Conservation (phyloP, 1,140 invertebrate species). For the Homalodisca vitripennis region DNA sequence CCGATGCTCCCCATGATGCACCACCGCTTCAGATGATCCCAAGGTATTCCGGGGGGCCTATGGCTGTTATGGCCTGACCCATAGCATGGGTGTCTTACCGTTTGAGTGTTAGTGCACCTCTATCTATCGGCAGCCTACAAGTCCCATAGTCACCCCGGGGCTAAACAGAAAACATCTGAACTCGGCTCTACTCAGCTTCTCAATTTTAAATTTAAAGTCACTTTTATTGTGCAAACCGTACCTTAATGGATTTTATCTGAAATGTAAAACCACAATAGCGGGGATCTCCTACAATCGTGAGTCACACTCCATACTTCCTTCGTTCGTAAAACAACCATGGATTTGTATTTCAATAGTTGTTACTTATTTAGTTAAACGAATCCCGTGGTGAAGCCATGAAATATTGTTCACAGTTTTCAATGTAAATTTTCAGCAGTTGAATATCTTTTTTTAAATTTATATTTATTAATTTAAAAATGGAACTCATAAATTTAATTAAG, state of each 20-base stretch:
- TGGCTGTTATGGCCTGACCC: constrained; percentile 42
- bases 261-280: background rate
- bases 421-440: too few species aligned
- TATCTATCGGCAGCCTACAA: background rate
- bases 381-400: too few species aligned
- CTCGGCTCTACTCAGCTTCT: background rate
- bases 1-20: constrained; percentile 63
- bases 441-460: too few species aligned
- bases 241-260: background rate
- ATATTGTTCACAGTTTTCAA: too few species aligned
- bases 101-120: background rate
- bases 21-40: constrained; percentile 75
- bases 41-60: constrained; percentile 45
- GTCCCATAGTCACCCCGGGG: background rate
- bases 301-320: too few species aligned
- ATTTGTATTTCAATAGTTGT: too few species aligned
- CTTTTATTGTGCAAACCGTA: background rate
- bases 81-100: constrained; percentile 19
- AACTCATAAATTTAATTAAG: too few species aligned
- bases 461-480: too few species aligned
- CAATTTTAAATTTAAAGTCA: background rate
- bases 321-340: too few species aligned
- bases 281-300: too few species aligned
- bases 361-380: too few species aligned
- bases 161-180: background rate